Base-by-base conservation (phyloP, 2,797 vertebrate genomes). In the Echeneis naucrates region DNA sequence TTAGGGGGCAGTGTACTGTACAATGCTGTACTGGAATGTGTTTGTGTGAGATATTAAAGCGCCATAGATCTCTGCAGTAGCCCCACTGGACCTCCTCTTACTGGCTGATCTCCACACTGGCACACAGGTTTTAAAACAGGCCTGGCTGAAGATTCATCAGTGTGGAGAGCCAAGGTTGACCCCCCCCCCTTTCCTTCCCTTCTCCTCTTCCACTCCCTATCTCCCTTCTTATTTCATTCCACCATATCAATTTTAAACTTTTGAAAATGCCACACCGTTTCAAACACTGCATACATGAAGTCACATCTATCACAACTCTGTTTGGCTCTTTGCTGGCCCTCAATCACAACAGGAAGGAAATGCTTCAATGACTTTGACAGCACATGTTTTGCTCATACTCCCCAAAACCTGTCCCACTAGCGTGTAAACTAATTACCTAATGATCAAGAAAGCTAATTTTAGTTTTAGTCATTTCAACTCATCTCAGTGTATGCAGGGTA, bases 61-160 rank as follows among this genome's bases (percentile, higher is more conserved):
- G 87, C 83, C 89, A 81, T 88, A 68, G 84, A 86, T 87, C 80
- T 81, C 64, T 89, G 83, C 84, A 80, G 78, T 76, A 66, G 83
- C 85, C 93, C 87, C 89, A 56, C 0, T 80, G 90, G 90, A 87
- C 87, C 89, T 89, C 91, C 88, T 89, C 90, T 90, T 91, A 89
- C 81, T 75, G 82, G 89, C 87, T 88, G 82, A 89, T 88, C 87
- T 85, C 82, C 85, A 86, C 89, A 78, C 91, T 91, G 87, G 83
- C 92, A 94, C 89, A 85, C 85, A 87, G 81, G 77, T 92, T 86
- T 86, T 88, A 86, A 92, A 91, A 92, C 77, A 81, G 82, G 78
- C 88, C 79, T 85, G 85, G n/a, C 71, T 72, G 52, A 86, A 94
- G 93, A 94, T 92, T 93, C 91, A 94, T 95, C 93, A 93, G 85